Evolutionary conservation across 2,797 vertebrate species (phyloP), one percentile per base, ranked within the genome.

Genomic region (Buphagus erythrorhynchus): DNA sequence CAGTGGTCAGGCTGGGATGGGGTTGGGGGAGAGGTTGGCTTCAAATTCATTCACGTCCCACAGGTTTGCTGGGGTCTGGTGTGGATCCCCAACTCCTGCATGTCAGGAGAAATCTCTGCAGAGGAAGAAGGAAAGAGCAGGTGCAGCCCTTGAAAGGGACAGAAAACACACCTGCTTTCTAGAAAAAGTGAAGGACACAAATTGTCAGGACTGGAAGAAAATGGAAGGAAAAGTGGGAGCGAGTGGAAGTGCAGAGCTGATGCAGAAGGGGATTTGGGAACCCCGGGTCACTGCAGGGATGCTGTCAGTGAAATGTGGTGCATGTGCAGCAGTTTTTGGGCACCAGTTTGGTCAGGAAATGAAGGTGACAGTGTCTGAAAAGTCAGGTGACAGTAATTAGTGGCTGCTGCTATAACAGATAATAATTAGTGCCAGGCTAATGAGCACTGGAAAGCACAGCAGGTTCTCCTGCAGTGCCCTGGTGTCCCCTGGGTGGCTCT

Each of bases 271-370:
- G 13, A 2, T 46, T 14, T 62, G 71, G 46, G 46, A 73, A 33
- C 2, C 0, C 5, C 9, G n/a, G 9, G 0, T 26, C 4, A 0
- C 6, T 25, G 49, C 3, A 5, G 6, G 62, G 20, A 11, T 13
- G 38, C 24, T 38, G 18, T 1, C 7, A 19, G 20, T 52, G 26
- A 17, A 31, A 38, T 0, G 52, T 0, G 58, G 8, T 18, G 33
- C 0, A 0, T 3, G 0, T 1, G 33, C 29, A 20, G 54, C 33
- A n/a, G 0, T 1, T 20, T 20, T 2, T 4, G 68, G 51, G 45
- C 10, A 16, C 17, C 1, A 5, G 33, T 45, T 40, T 26, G 74
- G 40, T 3, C 1, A 1, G 45, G 40, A 35, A 6, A 35, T 19
- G 51, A 14, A 21, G 75, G 76, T 49, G 86, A 3, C 9, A 22